Evolutionary conservation across 2,797 vertebrate genomes (phyloP).

Genomic region (Alectoris magna): DNA sequence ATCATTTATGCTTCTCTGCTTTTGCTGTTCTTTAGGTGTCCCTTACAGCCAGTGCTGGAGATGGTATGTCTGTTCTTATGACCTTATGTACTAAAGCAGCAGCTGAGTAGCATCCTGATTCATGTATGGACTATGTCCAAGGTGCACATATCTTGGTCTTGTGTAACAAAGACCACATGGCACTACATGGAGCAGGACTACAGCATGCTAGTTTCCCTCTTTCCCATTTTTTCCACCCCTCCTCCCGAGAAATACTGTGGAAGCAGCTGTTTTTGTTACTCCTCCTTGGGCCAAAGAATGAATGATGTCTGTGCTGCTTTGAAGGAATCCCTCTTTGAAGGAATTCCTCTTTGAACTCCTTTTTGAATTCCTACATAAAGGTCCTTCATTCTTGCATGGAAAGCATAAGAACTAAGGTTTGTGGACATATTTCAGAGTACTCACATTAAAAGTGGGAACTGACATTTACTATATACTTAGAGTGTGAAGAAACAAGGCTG

Average conservation of each 20-base stretch:
- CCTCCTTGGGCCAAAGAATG: constrained; percentile 22
- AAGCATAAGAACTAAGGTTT: constrained; percentile 9
- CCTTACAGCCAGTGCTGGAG: background rate
- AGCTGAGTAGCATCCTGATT: constrained; percentile 43
- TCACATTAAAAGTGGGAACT: background rate
- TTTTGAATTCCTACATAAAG: constrained; percentile 13
- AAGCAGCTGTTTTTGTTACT: constrained; percentile 32
- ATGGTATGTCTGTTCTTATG: background rate
- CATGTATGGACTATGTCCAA: constrained; percentile 31
- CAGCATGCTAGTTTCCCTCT: background rate
- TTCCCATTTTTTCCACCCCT: background rate
- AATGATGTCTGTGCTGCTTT: constrained; percentile 17
- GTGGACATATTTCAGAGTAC: background rate
- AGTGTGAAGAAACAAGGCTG: background rate
- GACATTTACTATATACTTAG: background rate
- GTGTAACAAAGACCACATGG: constrained; percentile 30
- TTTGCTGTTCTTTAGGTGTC: constrained; percentile 5
- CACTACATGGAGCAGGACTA: background rate
- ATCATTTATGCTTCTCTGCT: background rate
- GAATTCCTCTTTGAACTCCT: constrained; percentile 21
- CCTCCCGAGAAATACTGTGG: background rate
- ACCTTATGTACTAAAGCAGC: background rate
- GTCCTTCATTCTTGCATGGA: background rate
- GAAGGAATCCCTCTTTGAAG: constrained; percentile 43
- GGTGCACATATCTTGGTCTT: constrained; percentile 33